These are phyloP conservation scores for Neogale vison DNA, from an alignment of 2,113 vertebrate genomes.

Conservation along the genomic window DNA sequence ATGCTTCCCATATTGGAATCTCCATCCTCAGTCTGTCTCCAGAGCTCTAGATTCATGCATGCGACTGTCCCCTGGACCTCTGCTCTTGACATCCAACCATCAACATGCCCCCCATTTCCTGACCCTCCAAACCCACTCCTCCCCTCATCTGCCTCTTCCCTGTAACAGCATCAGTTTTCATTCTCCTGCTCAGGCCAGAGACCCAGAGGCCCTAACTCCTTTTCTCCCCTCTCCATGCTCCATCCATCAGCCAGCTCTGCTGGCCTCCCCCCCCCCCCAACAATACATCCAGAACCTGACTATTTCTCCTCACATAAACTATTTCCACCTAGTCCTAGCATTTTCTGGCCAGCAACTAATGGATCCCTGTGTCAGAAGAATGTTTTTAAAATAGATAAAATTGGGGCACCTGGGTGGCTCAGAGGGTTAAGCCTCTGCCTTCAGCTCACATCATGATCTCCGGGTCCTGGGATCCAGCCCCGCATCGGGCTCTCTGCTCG, in stretches of 20 bases:
- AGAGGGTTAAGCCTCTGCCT: too few relatives aligned
- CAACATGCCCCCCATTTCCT: background rate
- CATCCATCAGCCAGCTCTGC: background rate
- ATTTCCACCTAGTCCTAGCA: background rate
- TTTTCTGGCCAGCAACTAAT: background rate
- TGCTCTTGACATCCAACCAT: background rate
- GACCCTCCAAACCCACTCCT: too few relatives aligned
- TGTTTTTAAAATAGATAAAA: background rate
- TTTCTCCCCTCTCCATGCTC: background rate
- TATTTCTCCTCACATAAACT: background rate
- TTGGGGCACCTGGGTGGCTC: too few relatives aligned
- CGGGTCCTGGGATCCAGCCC: too few relatives aligned
- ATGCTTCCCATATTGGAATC: background rate
- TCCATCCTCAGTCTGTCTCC: background rate
- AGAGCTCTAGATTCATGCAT: background rate
- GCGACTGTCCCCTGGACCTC: fast-evolving
- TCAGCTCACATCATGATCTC: too few relatives aligned
- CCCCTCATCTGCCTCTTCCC: background rate
- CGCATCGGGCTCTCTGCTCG: too few relatives aligned
- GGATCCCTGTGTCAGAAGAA: background rate
- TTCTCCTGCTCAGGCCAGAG: background rate
- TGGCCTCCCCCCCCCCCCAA: background rate
- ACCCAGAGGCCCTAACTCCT: fast-evolving
- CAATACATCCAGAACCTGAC: background rate
- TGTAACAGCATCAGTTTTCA: background rate